Percentiles rank a stretch among this genome's conserved stretches.
phyloP scores from a whole-genome alignment of 1,140 invertebrate species.

The Gryon sp. region DNA sequence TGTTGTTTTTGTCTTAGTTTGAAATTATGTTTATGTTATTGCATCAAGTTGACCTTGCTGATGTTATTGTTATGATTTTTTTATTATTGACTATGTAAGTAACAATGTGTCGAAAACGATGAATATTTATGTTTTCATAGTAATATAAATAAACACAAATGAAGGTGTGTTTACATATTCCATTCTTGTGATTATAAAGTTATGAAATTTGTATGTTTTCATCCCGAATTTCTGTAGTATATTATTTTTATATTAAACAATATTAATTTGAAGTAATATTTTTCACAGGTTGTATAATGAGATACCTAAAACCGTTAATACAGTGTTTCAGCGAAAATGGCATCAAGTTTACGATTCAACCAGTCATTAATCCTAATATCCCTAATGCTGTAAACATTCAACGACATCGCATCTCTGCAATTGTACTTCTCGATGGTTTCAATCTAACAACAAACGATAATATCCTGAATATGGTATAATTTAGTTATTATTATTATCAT shows the following conservation, averaged over 20 bases:
- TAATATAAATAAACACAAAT: no score
- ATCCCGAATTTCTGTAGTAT: not conserved
- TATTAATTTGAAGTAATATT: not conserved
- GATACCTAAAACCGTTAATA: constrained; percentile 66
- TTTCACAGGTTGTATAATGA: constrained; percentile 61
- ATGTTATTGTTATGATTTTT: no score
- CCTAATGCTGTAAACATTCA: constrained; percentile 64
- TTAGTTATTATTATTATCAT: not conserved
- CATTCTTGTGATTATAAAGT: no score
- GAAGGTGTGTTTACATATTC: no score
- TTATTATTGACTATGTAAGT: no score
- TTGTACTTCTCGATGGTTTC: constrained; percentile 69
- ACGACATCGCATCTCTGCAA: constrained; percentile 69
- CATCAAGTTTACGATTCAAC: constrained; percentile 66
- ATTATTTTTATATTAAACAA: no score
- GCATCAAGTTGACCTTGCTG: no score
- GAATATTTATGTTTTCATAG: no score
- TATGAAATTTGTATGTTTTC: not conserved
- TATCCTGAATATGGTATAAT: constrained; percentile 67
- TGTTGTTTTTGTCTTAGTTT: no score
- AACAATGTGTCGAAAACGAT: no score
- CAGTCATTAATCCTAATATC: constrained; percentile 65
- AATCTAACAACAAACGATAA: constrained; percentile 70
- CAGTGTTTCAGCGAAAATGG: constrained; percentile 65
- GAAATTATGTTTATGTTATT: no score